phyloP scores from a whole-genome alignment of 1,140 invertebrate species.

The Octopus sinensis region DNA sequence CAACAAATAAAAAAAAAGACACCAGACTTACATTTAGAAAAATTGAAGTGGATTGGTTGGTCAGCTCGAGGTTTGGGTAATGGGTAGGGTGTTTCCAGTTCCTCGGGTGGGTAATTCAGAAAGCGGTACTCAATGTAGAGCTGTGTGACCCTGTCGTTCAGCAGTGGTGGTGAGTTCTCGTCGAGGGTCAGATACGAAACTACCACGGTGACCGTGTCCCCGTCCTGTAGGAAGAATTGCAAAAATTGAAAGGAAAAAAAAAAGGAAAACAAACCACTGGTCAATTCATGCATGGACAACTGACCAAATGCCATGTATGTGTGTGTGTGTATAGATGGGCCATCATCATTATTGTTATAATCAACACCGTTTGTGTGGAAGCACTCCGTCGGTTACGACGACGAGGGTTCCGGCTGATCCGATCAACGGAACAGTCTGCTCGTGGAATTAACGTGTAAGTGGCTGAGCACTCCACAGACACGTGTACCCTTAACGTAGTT shows the following conservation, averaged over 20 bases:
- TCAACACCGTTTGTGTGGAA: too few species aligned
- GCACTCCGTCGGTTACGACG: too few species aligned
- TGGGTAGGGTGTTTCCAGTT: slow-evolving; percentile 58
- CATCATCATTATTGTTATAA: too few species aligned
- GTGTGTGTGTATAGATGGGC: too few species aligned
- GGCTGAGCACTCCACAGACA: too few species aligned
- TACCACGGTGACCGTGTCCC: slow-evolving; percentile 47
- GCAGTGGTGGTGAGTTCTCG: slow-evolving; percentile 42
- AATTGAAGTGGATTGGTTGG: slow-evolving; percentile 55
- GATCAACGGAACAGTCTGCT: too few species aligned
- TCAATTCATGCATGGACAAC: too few species aligned
- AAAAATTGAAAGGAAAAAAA: not conserved
- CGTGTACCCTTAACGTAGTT: too few species aligned
- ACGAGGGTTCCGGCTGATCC: too few species aligned
- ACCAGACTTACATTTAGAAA: slow-evolving; percentile 56
- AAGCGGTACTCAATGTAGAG: slow-evolving; percentile 59
- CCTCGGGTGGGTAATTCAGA: slow-evolving; percentile 53
- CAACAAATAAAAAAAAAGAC: not conserved
- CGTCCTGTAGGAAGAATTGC: slow-evolving; percentile 28
- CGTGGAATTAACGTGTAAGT: too few species aligned
- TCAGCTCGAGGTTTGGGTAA: slow-evolving; percentile 56
- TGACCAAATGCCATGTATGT: too few species aligned
- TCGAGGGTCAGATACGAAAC: slow-evolving; percentile 49
- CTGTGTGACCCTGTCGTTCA: slow-evolving; percentile 48
- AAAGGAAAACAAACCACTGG: not conserved